A percentile compares a stretch with the other conserved stretches of the same genome.
These are phyloP conservation scores for Phyllotreta striolata DNA, from an alignment of 2,888 invertebrate species.

Conservation along the genomic window DNA sequence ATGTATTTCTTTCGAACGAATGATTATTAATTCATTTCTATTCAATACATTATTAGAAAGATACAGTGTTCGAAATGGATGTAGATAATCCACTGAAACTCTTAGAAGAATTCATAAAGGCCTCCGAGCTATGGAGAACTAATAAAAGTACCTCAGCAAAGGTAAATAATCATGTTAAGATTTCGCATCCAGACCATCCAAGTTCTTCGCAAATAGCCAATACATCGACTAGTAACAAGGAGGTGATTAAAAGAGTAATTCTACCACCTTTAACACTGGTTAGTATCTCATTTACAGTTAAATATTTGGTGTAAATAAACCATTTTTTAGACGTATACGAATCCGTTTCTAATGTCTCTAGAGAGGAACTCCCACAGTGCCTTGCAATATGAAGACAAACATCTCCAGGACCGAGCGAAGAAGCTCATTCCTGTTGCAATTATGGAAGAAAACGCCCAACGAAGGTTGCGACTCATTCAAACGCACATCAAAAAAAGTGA, in stretches of 20 bases:
- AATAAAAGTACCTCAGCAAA: constrained; percentile 27
- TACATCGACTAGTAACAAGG: neutral
- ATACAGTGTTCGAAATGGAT: constrained; percentile 40
- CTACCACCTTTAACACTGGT: constrained; percentile 28
- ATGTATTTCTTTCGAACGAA: constrained; percentile 19
- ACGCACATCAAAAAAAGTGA: constrained; percentile 66
- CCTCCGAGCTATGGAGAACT: constrained; percentile 37
- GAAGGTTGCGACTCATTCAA: constrained; percentile 70
- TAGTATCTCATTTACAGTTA: constrained; percentile 4
- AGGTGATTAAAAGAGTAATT: constrained; percentile 15
- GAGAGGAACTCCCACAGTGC: constrained; percentile 52
- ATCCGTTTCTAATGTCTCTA: constrained; percentile 53
- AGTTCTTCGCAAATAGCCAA: constrained; percentile 10
- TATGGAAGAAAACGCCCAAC: constrained; percentile 71
- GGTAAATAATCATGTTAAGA: constrained; percentile 18
- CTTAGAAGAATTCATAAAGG: constrained; percentile 39
- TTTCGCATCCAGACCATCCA: neutral
- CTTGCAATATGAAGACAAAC: constrained; percentile 71
- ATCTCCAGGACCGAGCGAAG: constrained; percentile 71
- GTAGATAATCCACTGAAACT: constrained; percentile 30
- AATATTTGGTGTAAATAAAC: neutral
- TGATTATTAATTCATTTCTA: neutral
- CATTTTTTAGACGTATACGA: constrained; percentile 48
- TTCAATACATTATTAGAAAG: constrained; percentile 40
- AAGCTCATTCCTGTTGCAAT: constrained; percentile 72